Conservation (phyloP, 1,140 invertebrate genomes). For the Cotesia glomerata region DNA sequence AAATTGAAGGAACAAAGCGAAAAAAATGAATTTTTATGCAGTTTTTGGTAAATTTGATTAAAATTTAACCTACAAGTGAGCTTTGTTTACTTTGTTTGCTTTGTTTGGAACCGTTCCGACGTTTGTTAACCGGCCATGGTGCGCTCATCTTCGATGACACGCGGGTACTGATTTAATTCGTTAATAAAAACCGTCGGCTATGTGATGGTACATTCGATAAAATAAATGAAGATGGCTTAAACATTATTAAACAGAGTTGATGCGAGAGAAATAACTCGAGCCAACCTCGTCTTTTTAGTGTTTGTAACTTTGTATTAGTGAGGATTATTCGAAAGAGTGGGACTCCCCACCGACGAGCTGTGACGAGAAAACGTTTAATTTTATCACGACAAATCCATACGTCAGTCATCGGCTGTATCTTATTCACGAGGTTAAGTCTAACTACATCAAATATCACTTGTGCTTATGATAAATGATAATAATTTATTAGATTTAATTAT, state of each 20-base stretch:
- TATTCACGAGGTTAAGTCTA: not conserved
- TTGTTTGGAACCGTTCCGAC: not conserved
- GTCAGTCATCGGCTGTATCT: not conserved
- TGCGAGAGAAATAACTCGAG: no score
- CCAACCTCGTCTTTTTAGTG: not conserved
- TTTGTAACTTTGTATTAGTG: not conserved
- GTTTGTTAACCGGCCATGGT: constrained; percentile 71
- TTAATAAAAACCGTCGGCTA: no score
- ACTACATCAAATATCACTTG: no score
- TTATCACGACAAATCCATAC: constrained; percentile 33
- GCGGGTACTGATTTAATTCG: not conserved
- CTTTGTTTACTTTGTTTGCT: no score
- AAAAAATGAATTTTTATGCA: no score
- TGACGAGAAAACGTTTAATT: constrained; percentile 39
- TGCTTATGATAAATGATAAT: no score
- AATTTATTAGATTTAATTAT: no score
- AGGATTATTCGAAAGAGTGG: not conserved
- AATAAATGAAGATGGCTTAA: no score
- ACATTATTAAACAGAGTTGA: no score
- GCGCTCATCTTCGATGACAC: constrained; percentile 50
- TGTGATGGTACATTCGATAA: no score
- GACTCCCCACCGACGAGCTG: not conserved
- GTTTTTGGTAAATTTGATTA: no score
- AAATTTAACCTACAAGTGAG: no score
- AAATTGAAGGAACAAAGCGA: not conserved